Base-by-base conservation (phyloP, 1,140 invertebrate species). In the Amyelois transitella region DNA sequence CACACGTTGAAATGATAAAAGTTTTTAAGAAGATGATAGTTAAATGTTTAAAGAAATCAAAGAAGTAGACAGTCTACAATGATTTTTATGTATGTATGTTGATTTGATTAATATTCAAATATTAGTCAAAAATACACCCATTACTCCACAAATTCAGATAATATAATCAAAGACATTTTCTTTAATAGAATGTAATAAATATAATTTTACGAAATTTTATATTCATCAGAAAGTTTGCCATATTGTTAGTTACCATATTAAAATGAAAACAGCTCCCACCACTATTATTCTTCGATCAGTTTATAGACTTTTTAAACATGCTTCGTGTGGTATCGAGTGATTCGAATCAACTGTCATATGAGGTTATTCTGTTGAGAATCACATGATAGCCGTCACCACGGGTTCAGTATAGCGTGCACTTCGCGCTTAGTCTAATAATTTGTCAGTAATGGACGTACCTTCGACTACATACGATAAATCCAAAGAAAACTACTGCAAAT, bases 401-500 rank as follows among this genome's bases (percentile, higher is more conserved):
- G 66, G 60, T 49, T 57, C 59, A 61, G 55, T 64, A 63, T 71
- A 84, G 66, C 75, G 81, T 85, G 79, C 75, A 68, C 53, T 69
- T 66, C 72, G 64, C 70, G 64, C 66, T 83, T 78, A 76, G 64
- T 71, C 61, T 75, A 80, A 67, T 68, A 85, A 77, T 64, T 74
- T 76, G 80, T 81, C 82, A 80, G 81, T 81, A 82, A 85, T 84
- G 80, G 85, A 88, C 85, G 81, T 88, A 88, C 85, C 85, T 88
- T 88, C 64, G 76, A 82, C 85, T 88, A 88, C 79, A 88, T 81
- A 75, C 83, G 85, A 83, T 86, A 88, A 79, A 89, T 89, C 88
- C 88, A 89, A 86, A 89, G 87, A 86, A 89, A 88, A 88, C 84
- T 89, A 89, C 86, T 88, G 87, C 87, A 89, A 83, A 89, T 89